phyloP scores from a whole-genome alignment of 35 echinoderm and acorn worm genomes.

The Amphiura filiformis region DNA sequence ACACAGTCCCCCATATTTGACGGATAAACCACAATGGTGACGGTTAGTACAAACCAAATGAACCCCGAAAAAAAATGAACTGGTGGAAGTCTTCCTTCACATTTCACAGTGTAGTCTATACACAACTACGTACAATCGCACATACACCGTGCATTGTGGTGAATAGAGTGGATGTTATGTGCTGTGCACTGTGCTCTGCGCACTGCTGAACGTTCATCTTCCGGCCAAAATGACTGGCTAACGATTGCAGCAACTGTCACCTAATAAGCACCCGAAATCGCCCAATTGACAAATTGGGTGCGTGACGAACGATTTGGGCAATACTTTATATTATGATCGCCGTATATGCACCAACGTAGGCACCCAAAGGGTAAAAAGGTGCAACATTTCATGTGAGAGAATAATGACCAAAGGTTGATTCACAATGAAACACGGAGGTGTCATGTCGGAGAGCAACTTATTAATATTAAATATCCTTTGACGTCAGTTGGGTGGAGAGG shows the following conservation, averaged over 20 bases:
- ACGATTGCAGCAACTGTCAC: neutral
- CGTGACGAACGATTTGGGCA: neutral
- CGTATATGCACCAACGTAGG: neutral
- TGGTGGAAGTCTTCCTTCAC: neutral
- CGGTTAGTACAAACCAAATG: conserved; percentile 12
- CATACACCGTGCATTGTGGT: neutral
- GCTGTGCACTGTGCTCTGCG: neutral
- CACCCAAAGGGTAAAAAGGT: neutral
- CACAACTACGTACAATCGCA: no score
- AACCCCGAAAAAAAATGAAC: neutral
- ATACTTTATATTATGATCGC: neutral
- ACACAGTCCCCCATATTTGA: conserved; percentile 63
- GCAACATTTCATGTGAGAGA: neutral
- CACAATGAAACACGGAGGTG: neutral
- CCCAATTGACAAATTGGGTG: no score
- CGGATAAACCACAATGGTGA: conserved; percentile 67
- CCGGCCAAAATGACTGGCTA: neutral
- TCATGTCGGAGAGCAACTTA: neutral
- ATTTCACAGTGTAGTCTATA: neutral
- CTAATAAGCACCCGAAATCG: neutral
- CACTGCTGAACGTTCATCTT: neutral
- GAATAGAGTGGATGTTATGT: neutral
- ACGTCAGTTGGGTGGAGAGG: neutral
- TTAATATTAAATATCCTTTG: neutral
- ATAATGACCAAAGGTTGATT: neutral